Base-by-base conservation (phyloP, 1,140 invertebrate species). In the Brevipalpus yothersi region DNA sequence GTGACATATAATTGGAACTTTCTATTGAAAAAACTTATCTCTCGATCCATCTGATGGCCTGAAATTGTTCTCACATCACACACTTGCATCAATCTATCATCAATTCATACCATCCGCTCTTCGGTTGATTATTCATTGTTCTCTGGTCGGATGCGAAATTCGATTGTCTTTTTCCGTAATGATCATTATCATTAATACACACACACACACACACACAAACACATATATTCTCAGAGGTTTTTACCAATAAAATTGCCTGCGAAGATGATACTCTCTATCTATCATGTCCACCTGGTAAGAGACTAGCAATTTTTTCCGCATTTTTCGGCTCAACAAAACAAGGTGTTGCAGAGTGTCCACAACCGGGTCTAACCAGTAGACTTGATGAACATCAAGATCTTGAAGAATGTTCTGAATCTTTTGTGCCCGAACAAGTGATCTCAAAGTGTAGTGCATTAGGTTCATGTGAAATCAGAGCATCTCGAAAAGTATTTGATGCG, bases 291-390 rank as follows among this genome's bases (percentile, higher is more conserved):
- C 64, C 63, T 58, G 63, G 63, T 68, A 80, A 81, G 1, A 77
- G 88, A 65, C 80, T 94, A 8, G 87, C 85, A 19, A 82, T 94
- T 62, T 91, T 87, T 72, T 87, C 84, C 45, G 87, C 87, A 9
- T 82, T 82, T 67, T 94, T 86, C 69, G 87, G 88, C 10, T 77
- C 86, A 59, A 87, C 84, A 0, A 81, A 86, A 69, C 84, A 85
- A 67, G 86, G 88, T 66, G 87, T 82, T 60, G 78, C 86, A 62
- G 82, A 87, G 66, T 93, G 88, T 72, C 84, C 86, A 4, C 83
- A 89, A 68, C 82, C 82, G 1, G 77, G 80, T 65, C 83, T 83
- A 23, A 4, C 40, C n/a, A 9, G 40, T 15, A 10, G 21, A 17
- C 1, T n/a, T n/a, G 4, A 4, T 21, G 12, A 39, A 10, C 12